Conservation (phyloP, 2,797 vertebrate genomes). For the Arctocebus calabarensis region DNA sequence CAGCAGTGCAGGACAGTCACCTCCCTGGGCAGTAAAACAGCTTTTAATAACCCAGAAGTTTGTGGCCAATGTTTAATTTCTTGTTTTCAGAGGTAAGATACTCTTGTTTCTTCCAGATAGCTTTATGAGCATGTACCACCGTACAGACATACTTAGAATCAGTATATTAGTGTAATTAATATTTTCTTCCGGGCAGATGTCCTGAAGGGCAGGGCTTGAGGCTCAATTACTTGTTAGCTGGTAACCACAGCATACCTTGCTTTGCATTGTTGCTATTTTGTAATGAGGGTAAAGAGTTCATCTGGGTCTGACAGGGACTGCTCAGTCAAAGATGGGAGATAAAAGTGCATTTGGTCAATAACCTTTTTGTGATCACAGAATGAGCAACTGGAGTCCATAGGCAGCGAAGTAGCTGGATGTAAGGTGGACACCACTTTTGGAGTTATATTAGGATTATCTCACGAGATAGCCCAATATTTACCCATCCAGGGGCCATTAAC, state of each 20-base stretch:
- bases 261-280: neutral
- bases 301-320: neutral
- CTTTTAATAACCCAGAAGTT: neutral
- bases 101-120: neutral
- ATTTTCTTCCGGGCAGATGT: neutral
- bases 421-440: neutral
- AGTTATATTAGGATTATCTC: neutral
- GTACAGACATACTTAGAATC: neutral
- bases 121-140: neutral
- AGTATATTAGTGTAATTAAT: neutral
- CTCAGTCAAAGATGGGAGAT: neutral
- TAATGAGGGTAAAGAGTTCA: neutral
- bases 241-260: neutral
- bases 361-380: neutral
- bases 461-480: neutral
- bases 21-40: neutral
- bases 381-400: neutral
- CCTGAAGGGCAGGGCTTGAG: neutral
- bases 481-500: neutral
- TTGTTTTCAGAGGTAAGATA: neutral
- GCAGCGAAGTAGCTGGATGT: neutral
- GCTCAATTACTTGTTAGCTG: neutral
- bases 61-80: neutral
- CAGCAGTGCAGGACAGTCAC: neutral
- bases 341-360: neutral